Evolutionary conservation across 2,888 invertebrate genomes (phyloP), one percentile per base, ranked within the genome.

Genomic region (Poecilus cupreus): DNA sequence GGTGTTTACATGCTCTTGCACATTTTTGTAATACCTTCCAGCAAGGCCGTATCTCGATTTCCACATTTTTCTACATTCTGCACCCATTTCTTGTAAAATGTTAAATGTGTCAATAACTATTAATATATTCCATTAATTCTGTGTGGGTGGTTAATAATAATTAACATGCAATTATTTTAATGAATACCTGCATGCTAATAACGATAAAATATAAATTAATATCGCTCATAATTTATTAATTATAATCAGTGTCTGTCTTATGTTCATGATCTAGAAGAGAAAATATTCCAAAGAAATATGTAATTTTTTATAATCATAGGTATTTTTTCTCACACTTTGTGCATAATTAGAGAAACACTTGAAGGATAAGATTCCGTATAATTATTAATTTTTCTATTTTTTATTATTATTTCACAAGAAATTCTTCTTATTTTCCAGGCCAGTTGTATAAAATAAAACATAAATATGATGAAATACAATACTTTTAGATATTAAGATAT

Each of bases 101-200:
- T n/a, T 6, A 60, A 60, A 60, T 60, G 39, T 39, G 68, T 68
- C 39, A 39, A 68, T 72, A 72, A 72, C 22, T 18, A 46, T 46
- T 46, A 72, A 43, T 43, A 60, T 77, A 77, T 51, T 39, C 26
- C 18, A 37, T 16, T 18, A 26, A 49, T 18, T 49, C 26, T 46
- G 79, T 43, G 79, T 79, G 68, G 79, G 79, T 70, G 79, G 64
- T 51, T 51, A 68, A 46, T 64, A 18, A 49, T 51, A 79, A 79
- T 79, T 64, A 79, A 68, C 51, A 79, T 79, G 68, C 70, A 79
- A 79, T 79, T 78, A 64, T 68, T 49, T 51, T 70, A 78, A 78
- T 78, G 43, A 78, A 68, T 46, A 43, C 24, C 22, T 68, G 68
- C 70, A 68, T 79, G 20, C 49, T 54, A 46, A 78, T 64, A 22